Conservation (phyloP, 2,113 vertebrate genomes). For the Actenoides lindsayi region DNA sequence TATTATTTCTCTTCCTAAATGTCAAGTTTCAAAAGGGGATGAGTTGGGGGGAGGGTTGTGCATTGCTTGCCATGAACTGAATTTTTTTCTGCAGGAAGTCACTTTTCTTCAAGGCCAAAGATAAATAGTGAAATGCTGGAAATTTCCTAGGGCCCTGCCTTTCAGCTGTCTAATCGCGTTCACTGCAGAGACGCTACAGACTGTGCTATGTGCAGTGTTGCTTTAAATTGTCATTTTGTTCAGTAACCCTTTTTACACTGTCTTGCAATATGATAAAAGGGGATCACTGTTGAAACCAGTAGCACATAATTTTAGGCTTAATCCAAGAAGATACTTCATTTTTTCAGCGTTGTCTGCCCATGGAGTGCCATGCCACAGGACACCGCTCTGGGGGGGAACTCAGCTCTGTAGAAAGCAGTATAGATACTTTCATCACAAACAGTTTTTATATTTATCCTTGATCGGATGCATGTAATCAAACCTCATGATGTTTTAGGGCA, state of each 20-base stretch:
- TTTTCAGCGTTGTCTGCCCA: not conserved
- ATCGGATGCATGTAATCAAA: not conserved
- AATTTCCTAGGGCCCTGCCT: conserved; percentile 4
- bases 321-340: not conserved
- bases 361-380: not conserved
- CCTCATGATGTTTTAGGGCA: not conserved
- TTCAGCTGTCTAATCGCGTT: not conserved
- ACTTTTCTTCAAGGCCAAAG: conserved; percentile 6
- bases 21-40: not conserved
- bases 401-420: not conserved
- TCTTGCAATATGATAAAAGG: not conserved
- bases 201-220: not conserved
- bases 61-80: not conserved
- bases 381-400: not conserved
- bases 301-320: not conserved
- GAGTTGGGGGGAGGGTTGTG: not conserved
- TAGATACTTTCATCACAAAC: not conserved
- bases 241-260: not conserved
- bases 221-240: not conserved
- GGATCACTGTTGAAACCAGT: not conserved
- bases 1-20: not conserved
- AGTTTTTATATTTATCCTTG: not conserved
- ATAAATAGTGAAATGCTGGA: conserved; percentile 27
- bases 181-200: not conserved
- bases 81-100: conserved; percentile 45